A percentile compares a stretch with the other conserved stretches of the same genome.
Evolutionary conservation across 2,888 invertebrate genomes (phyloP).

Genomic region (Tribolium freemani): DNA sequence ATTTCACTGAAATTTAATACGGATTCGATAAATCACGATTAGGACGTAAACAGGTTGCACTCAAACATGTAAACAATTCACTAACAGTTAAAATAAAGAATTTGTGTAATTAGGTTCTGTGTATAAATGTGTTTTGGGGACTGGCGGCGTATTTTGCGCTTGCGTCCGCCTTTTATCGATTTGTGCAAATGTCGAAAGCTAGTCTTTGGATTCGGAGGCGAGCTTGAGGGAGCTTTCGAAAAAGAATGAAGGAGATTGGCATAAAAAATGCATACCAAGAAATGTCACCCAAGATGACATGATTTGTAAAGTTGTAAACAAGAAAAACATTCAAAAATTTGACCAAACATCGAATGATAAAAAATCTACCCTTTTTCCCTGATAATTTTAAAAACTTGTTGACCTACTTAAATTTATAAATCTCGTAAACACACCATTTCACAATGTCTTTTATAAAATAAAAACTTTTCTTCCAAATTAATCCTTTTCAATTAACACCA

Average conservation of each 20-base stretch:
- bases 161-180: constrained; percentile 42
- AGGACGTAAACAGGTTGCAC: constrained; percentile 41
- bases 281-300: not conserved
- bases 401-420: too few relatives aligned
- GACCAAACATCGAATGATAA: too few relatives aligned
- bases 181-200: constrained; percentile 30
- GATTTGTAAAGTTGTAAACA: too few relatives aligned
- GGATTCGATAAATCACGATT: constrained; percentile 20
- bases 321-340: too few relatives aligned
- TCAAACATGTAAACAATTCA: constrained; percentile 44
- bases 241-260: not conserved
- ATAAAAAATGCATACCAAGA: not conserved
- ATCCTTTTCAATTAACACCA: too few relatives aligned
- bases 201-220: not conserved
- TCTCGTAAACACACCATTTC: too few relatives aligned
- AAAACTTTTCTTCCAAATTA: too few relatives aligned
- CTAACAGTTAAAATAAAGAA: constrained; percentile 46
- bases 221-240: not conserved
- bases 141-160: constrained; percentile 36
- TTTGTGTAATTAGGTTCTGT: constrained; percentile 34
- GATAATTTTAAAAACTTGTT: too few relatives aligned
- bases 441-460: too few relatives aligned
- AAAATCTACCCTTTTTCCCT: too few relatives aligned
- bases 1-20: constrained; percentile 9
- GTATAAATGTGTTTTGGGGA: constrained; percentile 24